Evolutionary conservation across 2,113 vertebrate species (phyloP), one percentile per base, ranked within the genome.

Genomic region (Datnioides undecimradiatus): DNA sequence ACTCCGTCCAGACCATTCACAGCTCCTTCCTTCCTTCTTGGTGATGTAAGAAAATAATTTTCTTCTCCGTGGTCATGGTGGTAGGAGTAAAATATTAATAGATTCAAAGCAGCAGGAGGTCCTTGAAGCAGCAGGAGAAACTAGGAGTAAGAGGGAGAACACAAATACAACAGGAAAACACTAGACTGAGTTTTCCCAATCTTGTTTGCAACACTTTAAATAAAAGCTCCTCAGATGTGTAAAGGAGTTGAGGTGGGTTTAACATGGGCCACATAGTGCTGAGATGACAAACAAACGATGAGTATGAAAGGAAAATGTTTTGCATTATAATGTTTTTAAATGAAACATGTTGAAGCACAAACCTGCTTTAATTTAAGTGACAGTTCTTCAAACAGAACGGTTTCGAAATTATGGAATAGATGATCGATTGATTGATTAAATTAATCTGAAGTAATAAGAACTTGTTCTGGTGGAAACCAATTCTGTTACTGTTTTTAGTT

Each of bases 71-170:
- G 12, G 14, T 34, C 46, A 4, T 12, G n/a, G 70, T 4, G 63
- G 71, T 33, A 25, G 3, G 19, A 58, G 60, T 90, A 62, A 90
- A 88, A 86, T 88, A 89, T 91, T 69, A 43, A 91, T 83, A 17
- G 10, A 12, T 13, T 57, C 1, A 4, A 65, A 34, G 51, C 73
- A 73, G 70, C 73, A 79, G 84, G 73, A 87, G 25, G 48, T 59
- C 76, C 43, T 58, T 6, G 2, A 57, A 82, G 43, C 79, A 77
- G 84, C 76, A 75, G 75, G 66, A 64, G 41, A 36, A 48, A 16
- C 36, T n/a, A 43, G 58, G 12, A 25, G 38, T 16, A 40, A 63
- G 31, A 54, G 36, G 36, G 65, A 33, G 27, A 48, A 62, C 55
- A 8, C 74, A 12, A 36, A 49, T 23, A 55, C 3, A 65, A 51